Evolutionary conservation across 2,113 vertebrate genomes (phyloP).

Genomic region (Odocoileus hemionus): DNA sequence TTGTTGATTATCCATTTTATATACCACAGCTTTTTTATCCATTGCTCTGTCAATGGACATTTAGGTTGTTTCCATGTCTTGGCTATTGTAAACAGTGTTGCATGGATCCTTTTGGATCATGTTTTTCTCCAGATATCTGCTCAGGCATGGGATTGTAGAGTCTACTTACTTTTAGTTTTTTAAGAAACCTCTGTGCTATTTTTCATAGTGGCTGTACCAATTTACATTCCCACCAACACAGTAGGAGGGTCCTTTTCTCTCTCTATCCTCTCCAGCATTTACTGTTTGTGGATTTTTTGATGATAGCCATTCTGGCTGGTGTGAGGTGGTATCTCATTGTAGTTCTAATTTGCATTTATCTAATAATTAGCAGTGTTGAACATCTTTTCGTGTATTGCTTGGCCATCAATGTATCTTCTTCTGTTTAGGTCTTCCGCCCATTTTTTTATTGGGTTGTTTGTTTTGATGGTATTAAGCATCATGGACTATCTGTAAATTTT

Average conservation of each 20-base stretch:
- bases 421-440: background rate
- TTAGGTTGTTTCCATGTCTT: background rate
- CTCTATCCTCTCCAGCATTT: background rate
- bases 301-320: background rate
- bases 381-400: background rate
- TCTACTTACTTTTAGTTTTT: background rate
- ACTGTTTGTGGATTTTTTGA: background rate
- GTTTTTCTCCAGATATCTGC: background rate
- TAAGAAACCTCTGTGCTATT: background rate
- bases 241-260: background rate
- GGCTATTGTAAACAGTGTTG: background rate
- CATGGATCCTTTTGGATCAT: background rate
- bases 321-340: background rate
- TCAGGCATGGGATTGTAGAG: background rate
- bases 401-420: background rate
- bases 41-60: background rate
- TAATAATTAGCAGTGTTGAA: background rate
- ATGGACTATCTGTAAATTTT: background rate
- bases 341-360: background rate
- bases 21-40: background rate
- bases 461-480: background rate
- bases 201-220: background rate
- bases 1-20: background rate
- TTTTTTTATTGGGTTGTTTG: background rate
- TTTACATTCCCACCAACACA: background rate